These are phyloP conservation scores for Pelosia muscerda DNA, from an alignment of 2,888 invertebrate genomes.

Conservation along the genomic window DNA sequence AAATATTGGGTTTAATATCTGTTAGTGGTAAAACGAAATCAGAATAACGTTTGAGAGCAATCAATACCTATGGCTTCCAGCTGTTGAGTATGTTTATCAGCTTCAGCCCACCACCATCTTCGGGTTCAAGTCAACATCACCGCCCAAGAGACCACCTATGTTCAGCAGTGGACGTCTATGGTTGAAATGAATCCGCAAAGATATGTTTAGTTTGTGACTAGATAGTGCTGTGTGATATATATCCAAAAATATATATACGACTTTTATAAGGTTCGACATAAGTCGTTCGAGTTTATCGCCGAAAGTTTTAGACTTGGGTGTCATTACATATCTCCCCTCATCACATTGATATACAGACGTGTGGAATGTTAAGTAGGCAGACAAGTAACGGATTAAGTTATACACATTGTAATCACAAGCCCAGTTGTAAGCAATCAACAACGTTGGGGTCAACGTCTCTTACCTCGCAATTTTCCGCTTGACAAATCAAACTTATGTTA, in stretches of 20 bases:
- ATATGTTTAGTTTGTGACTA: not conserved
- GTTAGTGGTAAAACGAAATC: not conserved
- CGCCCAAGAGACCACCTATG: too few relatives aligned
- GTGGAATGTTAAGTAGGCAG: slow-evolving; percentile 3
- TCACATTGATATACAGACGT: not conserved
- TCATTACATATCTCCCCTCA: not conserved
- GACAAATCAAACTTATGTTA: slow-evolving; percentile 70
- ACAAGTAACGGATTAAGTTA: slow-evolving; percentile 24
- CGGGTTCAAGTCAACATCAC: too few relatives aligned
- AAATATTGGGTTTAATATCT: not conserved
- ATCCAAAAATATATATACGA: not conserved
- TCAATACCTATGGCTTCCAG: not conserved
- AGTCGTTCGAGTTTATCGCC: not conserved
- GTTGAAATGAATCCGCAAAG: too few relatives aligned
- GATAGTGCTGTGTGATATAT: not conserved
- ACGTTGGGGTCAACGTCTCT: slow-evolving; percentile 65
- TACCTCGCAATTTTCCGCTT: slow-evolving; percentile 75
- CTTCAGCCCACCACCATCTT: too few relatives aligned
- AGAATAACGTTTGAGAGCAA: not conserved
- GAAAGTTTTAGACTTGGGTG: not conserved
- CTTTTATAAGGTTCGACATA: not conserved
- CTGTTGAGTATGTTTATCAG: too few relatives aligned
- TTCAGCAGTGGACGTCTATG: too few relatives aligned
- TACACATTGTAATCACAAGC: slow-evolving; percentile 21
- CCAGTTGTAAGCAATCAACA: slow-evolving; percentile 45